Percentiles rank a stretch among this genome's conserved stretches.
Evolutionary conservation across 2,888 invertebrate genomes (phyloP).

Genomic region (Drosophila anceps): DNA sequence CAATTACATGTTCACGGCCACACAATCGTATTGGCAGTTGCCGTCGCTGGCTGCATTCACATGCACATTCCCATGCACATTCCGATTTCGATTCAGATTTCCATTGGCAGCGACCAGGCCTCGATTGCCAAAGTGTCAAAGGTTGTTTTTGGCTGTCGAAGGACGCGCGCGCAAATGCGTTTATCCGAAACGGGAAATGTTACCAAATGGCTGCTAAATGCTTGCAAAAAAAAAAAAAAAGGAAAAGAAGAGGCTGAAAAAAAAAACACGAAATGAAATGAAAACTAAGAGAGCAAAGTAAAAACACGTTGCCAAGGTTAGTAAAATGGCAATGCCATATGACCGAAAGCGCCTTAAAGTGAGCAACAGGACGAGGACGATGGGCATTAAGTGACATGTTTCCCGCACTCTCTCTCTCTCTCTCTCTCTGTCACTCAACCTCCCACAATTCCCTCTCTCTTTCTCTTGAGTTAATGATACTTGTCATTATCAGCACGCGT

Average conservation of each 20-base stretch:
- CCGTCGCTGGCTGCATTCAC: constrained; percentile 6
- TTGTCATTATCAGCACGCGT: constrained; percentile 70
- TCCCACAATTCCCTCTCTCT: not conserved
- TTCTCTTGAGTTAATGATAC: constrained; percentile 68
- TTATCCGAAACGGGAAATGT: constrained; percentile 75
- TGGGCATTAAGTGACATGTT: constrained; percentile 53
- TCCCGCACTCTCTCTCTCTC: not conserved
- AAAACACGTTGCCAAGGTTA: constrained; percentile 58
- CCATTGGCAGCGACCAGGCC: constrained; percentile 29
- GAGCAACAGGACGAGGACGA: constrained; percentile 46
- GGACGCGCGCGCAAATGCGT: constrained; percentile 67
- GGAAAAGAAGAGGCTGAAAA: not conserved
- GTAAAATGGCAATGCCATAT: constrained; percentile 47
- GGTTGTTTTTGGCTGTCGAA: constrained; percentile 67
- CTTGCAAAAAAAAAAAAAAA: constrained; percentile 20
- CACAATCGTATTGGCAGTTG: constrained; percentile 5
- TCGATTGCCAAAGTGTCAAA: constrained; percentile 73
- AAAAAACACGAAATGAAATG: constrained; percentile 4
- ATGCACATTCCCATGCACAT: constrained; percentile 4
- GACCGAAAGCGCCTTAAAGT: constrained; percentile 63
- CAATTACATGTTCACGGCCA: constrained; percentile 39
- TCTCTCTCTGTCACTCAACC: not conserved
- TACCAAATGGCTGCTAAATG: constrained; percentile 55
- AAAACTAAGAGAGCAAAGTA: constrained; percentile 15
- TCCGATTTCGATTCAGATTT: constrained; percentile 23